Evolutionary conservation across 2,888 invertebrate genomes (phyloP).

Genomic region (Zhuqinia jingwanae): DNA sequence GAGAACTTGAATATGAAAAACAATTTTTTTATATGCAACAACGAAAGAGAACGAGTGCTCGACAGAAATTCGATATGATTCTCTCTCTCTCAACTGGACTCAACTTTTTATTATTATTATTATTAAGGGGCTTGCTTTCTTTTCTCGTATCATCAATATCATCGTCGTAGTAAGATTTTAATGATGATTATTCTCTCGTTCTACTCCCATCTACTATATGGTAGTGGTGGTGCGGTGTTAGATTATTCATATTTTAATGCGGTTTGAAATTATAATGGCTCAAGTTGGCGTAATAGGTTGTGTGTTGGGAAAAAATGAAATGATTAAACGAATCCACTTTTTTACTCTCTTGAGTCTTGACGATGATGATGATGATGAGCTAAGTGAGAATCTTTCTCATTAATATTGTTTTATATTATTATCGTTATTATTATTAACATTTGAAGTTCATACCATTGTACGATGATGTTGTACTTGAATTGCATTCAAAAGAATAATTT

Average conservation of each 20-base stretch:
- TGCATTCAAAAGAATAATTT: no score
- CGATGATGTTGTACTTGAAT: background rate
- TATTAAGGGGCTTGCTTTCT: constrained; percentile 56
- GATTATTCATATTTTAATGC: constrained; percentile 25
- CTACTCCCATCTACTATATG: background rate
- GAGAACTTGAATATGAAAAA: constrained; percentile 43
- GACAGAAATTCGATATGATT: constrained; percentile 42
- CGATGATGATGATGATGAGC: constrained; percentile 26
- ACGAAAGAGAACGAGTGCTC: background rate
- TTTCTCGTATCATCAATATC: constrained; percentile 55
- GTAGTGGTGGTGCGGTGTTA: background rate
- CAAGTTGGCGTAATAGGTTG: constrained; percentile 15
- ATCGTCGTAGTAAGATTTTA: constrained; percentile 57
- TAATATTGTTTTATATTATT: constrained; percentile 55
- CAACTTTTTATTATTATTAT: constrained; percentile 54
- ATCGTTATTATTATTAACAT: constrained; percentile 26
- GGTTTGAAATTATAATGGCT: constrained; percentile 50
- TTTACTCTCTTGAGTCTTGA: constrained; percentile 9
- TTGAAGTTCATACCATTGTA: background rate
- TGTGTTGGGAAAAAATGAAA: constrained; percentile 44
- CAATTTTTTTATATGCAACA: constrained; percentile 3
- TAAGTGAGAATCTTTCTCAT: constrained; percentile 52
- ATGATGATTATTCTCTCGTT: constrained; percentile 66
- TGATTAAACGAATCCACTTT: constrained; percentile 68
- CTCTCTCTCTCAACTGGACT: constrained; percentile 5